Evolutionary conservation across 2,888 invertebrate species (phyloP), one percentile per base, ranked within the genome.

Genomic region (Amiota communis): DNA sequence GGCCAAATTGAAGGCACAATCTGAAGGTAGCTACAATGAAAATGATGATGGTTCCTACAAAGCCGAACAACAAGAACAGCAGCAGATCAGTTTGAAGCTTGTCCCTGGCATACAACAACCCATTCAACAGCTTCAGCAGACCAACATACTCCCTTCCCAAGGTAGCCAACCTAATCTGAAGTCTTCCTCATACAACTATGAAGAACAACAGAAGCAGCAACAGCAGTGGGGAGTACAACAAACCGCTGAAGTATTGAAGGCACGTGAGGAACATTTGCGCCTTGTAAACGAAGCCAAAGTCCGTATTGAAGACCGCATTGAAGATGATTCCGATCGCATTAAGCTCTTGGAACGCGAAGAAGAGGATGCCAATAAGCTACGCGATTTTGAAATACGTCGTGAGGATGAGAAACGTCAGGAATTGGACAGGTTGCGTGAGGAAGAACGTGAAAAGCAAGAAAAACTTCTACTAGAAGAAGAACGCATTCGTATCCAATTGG

Each of bases 381-480:
- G 79, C 49, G 84, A 86, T 23, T 68, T 79, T 10, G 80, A 87
- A 23, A 78, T 76, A 68, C 77, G 83, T 10, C 80, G 75, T 11
- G 75, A 81, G 70, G 85, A 87, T 47, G 73, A 81, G 23, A 76
- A 79, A 17, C 73, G 81, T 11, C 76, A 80, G 4, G 85, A 83
- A 48, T 48, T 78, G 13, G 86, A 82, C 65, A 83, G 79, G 12
- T 75, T 80, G 65, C 79, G 79, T 0, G 87, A 86, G 46, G 79
- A 79, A 20, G 79, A 82, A 13, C 82, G 83, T 0, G 53, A 79
- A 61, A 73, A 72, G 17, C 81, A 84, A 69, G 85, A 84, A 15
- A 77, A 78, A 56, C 77, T 80, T 0, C 53, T 75, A 8, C 73
- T 80, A 1, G 68, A 74, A 56, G 57, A 17, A 10, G 72, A 72